These are phyloP conservation scores for Trichoplusia ni DNA, from an alignment of 1,140 invertebrate genomes.

Conservation along the genomic window DNA sequence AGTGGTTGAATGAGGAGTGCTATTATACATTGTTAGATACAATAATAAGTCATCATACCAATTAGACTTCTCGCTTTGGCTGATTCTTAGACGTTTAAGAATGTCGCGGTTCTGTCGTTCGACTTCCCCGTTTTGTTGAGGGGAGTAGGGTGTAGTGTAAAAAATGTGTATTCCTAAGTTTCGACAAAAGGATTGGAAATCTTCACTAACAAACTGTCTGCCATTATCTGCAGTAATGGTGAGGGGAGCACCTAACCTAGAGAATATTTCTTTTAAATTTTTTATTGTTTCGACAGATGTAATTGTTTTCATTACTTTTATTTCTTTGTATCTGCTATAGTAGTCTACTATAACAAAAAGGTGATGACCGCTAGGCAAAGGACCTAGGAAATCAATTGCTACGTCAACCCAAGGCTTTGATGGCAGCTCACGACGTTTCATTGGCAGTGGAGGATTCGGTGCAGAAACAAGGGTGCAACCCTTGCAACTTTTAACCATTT, in stretches of 20 bases:
- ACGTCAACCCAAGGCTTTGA: slow-evolving; percentile 43
- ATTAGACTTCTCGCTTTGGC: not conserved
- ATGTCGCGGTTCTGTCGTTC: slow-evolving; percentile 62
- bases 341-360: slow-evolving; percentile 45
- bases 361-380: slow-evolving; percentile 45
- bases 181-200: slow-evolving; percentile 46
- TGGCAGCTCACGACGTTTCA: slow-evolving; percentile 47
- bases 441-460: slow-evolving; percentile 43
- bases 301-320: slow-evolving; percentile 41
- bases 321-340: slow-evolving; percentile 42
- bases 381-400: slow-evolving; percentile 49
- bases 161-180: slow-evolving; percentile 42
- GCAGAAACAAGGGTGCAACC: slow-evolving; percentile 60
- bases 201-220: too few relatives aligned
- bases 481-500: slow-evolving; percentile 48
- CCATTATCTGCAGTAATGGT: slow-evolving; percentile 51
- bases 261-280: slow-evolving; percentile 39
- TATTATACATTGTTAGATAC: not conserved
- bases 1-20: not conserved
- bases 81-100: too few relatives aligned
- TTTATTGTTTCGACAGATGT: slow-evolving; percentile 40
- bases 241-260: slow-evolving; percentile 34
- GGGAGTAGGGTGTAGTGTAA: slow-evolving; percentile 50
- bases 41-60: not conserved
- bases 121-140: slow-evolving; percentile 60